Base-by-base conservation (phyloP, 2,797 vertebrate genomes). In the Hapalemur alaotrensis region DNA sequence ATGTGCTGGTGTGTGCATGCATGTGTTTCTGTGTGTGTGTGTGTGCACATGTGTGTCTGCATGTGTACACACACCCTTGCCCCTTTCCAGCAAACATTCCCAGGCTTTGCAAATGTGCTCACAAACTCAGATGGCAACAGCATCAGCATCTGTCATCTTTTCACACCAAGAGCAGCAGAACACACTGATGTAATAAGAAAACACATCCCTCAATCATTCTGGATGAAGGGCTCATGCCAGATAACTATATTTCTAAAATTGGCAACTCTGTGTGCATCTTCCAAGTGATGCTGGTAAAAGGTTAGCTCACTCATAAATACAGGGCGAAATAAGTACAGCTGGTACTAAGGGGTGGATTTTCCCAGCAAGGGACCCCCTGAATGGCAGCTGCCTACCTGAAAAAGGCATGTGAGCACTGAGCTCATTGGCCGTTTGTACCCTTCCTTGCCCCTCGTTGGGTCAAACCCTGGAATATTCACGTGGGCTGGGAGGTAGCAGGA, bases 231-330 rank as follows among this genome's bases (percentile, higher is more conserved):
- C 41, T 93, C 78, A 75, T 70, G 80, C 83, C 91, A 76, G 85
- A 79, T 88, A 85, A 81, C 93, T 79, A 0, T 54, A 91, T 85
- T 95, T 97, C 91, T 92, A 87, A 89, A 76, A 82, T 10, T 54
- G 92, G 50, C 63, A 81, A 93, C 67, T 35, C 52, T 13, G 35
- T 63, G 30, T 50, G 59, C 22, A 30, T 65, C 93, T 70, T 95
- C 63, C 18, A 75, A 48, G 43, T 0, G 8, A 75, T 32, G 43
- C 25, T 50, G 84, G 46, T 35, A 46, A 85, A 81, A 89, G 82
- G 2, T 72, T 87, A 5, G 0, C 46, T 94, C 8, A 4, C 65
- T 89, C n/a, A 41, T 46, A 76, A 91, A 72, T 59, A 76, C 43
- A 50, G 9, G 69, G 48, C 20, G 17, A 65, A 65, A 65, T 65